These are phyloP conservation scores for Cheilosia vernalis DNA, from an alignment of 2,888 invertebrate genomes.

Conservation along the genomic window DNA sequence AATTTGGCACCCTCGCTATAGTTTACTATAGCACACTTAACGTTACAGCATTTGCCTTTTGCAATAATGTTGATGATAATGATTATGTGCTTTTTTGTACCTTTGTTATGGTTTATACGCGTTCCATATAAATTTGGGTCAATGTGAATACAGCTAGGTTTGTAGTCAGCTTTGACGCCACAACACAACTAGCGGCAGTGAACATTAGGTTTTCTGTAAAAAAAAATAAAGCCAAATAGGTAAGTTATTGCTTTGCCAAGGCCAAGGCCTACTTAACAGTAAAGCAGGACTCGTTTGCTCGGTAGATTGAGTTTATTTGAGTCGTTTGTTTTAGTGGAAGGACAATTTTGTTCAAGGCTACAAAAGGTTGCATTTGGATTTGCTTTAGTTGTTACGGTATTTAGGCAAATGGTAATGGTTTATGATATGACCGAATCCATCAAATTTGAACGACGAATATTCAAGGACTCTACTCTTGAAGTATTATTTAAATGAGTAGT, in stretches of 20 bases:
- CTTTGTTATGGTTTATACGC: slow-evolving; percentile 40
- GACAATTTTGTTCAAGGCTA: slow-evolving; percentile 26
- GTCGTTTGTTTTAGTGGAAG: slow-evolving; percentile 32
- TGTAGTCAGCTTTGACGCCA: slow-evolving; percentile 13
- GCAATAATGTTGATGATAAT: slow-evolving; percentile 56
- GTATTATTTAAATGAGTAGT: too few species aligned
- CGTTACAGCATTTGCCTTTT: slow-evolving; percentile 52
- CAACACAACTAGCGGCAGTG: slow-evolving; percentile 27
- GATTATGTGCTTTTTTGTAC: slow-evolving; percentile 59
- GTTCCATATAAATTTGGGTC: slow-evolving; percentile 43
- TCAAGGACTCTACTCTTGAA: too few species aligned
- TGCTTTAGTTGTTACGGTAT: slow-evolving; percentile 1
- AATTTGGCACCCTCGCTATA: slow-evolving; percentile 36
- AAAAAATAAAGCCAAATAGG: slow-evolving; percentile 48
- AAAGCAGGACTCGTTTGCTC: slow-evolving; percentile 7
- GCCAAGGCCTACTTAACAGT: slow-evolving; percentile 2
- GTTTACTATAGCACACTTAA: slow-evolving; percentile 37
- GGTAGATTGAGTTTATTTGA: slow-evolving; percentile 35
- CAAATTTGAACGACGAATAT: neutral
- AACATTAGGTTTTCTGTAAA: slow-evolving; percentile 43
- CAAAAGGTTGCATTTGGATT: slow-evolving; percentile 23
- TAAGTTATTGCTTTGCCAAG: slow-evolving; percentile 46
- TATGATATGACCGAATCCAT: neutral
- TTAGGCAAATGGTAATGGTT: neutral
- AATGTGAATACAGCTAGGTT: slow-evolving; percentile 22